Conservation (phyloP, 35 echinoderm and acorn worm species). For the Ophioderma brevispina region DNA sequence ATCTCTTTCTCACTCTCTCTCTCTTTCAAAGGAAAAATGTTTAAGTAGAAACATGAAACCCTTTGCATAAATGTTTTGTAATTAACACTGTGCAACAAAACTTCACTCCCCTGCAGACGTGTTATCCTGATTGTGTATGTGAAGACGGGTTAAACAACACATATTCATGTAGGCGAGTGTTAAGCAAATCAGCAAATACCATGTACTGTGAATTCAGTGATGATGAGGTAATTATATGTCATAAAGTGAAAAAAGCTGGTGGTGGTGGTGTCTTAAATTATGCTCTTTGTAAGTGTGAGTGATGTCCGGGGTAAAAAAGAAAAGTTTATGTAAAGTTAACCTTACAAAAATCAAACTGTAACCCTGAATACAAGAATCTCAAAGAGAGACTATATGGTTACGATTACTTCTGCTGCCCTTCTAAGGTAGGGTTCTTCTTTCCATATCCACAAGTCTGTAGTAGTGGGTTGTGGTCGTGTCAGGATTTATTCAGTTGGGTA, state of each 20-base stretch:
- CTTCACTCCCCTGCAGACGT: conserved; percentile 50
- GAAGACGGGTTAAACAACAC: conserved; percentile 92
- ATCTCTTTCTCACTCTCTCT: neutral
- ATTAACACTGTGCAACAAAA: neutral
- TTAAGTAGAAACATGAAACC: neutral
- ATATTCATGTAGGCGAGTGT: conserved; percentile 68
- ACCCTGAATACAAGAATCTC: no score
- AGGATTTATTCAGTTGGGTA: no score
- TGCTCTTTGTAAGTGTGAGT: no score
- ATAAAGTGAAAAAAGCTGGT: neutral
- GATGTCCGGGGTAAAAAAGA: no score
- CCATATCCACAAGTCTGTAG: no score
- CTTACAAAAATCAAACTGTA: no score
- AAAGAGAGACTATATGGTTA: no score
- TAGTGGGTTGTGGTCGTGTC: no score
- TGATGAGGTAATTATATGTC: conserved; percentile 65
- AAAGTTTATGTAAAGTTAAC: no score
- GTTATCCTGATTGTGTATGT: conserved; percentile 94
- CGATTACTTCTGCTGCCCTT: no score
- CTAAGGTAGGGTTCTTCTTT: no score
- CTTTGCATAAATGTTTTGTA: neutral
- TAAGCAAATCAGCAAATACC: conserved; percentile 36
- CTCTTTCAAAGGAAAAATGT: neutral
- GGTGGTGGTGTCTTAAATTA: conserved; percentile 1
- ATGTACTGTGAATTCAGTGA: conserved; percentile 98